Percentiles rank a stretch among this genome's conserved stretches.
Conservation (phyloP, 2,888 invertebrate genomes). For the Chromoteleia sp. region DNA sequence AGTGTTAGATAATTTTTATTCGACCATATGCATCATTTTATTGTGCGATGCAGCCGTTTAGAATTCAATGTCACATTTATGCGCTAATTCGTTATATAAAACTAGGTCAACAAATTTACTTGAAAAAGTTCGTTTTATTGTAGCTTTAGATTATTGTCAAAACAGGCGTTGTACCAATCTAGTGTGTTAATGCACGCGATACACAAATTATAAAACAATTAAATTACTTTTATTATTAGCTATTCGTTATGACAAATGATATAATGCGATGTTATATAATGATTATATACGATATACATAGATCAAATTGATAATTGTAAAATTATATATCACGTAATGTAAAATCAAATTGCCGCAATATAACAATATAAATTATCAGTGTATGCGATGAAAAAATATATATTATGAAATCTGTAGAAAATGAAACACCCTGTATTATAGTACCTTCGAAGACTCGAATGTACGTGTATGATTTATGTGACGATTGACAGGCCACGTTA, state of each 20-base stretch:
- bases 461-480: slow-evolving; percentile 51
- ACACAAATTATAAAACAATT: neutral
- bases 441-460: slow-evolving; percentile 20
- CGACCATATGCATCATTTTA: slow-evolving; percentile 15
- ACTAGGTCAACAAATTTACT: slow-evolving; percentile 41
- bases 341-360: neutral
- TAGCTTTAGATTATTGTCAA: neutral
- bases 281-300: too few species aligned
- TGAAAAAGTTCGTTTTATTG: slow-evolving; percentile 11
- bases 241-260: neutral
- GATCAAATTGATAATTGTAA: too few species aligned
- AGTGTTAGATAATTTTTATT: slow-evolving; percentile 43
- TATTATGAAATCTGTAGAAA: too few species aligned
- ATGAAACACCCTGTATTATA: slow-evolving; percentile 22
- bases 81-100: slow-evolving; percentile 38
- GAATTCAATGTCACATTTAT: slow-evolving; percentile 48
- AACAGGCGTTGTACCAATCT: neutral
- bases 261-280: neutral
- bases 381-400: too few species aligned
- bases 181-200: neutral
- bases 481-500: slow-evolving; percentile 72
- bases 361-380: neutral
- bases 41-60: slow-evolving; percentile 33
- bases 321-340: neutral
- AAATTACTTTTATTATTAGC: neutral